Base-by-base conservation (phyloP, 2,888 invertebrate genomes). In the Oxycera nigricornis region DNA sequence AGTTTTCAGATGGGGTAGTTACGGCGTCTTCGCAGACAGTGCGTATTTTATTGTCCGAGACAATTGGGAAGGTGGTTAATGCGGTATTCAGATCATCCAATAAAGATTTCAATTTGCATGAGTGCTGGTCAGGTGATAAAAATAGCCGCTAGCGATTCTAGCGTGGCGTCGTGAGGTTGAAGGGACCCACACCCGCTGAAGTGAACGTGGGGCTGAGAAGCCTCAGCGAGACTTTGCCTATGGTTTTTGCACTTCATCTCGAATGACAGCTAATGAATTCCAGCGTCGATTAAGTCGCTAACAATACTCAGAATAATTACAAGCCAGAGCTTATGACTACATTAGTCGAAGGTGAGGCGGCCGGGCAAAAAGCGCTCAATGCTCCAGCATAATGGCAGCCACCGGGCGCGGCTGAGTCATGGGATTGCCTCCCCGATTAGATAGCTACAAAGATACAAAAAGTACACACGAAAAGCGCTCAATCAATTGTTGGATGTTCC, bases 291-390 rank as follows among this genome's bases (percentile, higher is more conserved):
- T 62, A 31, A 35, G 31, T 35, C 35, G 31, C 35, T 62, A n/a
- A 35, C 20, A 62, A 1, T 31, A 62, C n/a, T 62, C 35, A 7
- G 62, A 62, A 62, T 20, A 62, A 62, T 35, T 35, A 62, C 22
- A 35, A 20, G 17, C 35, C 35, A 2, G 35, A 1, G 20, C 22
- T 62, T 62, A 31, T 62, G 20, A 20, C 62, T 62, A 31, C 20
- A 35, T 22, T 14, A 35, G 20, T 62, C 26, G 35, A 62, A 62
- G 62, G 62, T 62, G 11, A 62, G 20, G 26, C 7, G 35, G 11
- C 14, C 9, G 59, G 59, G 9, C 14, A 59, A 59, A 59, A 59
- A 59, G 9, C 17, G 9, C 50, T 59, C 59, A 26, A 17, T n/a
- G 59, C 31, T 59, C 1, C 6, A 9, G 11, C 35, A 14, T 7